Conservation (phyloP, 2,113 vertebrate genomes). For the Archilochus colubris region DNA sequence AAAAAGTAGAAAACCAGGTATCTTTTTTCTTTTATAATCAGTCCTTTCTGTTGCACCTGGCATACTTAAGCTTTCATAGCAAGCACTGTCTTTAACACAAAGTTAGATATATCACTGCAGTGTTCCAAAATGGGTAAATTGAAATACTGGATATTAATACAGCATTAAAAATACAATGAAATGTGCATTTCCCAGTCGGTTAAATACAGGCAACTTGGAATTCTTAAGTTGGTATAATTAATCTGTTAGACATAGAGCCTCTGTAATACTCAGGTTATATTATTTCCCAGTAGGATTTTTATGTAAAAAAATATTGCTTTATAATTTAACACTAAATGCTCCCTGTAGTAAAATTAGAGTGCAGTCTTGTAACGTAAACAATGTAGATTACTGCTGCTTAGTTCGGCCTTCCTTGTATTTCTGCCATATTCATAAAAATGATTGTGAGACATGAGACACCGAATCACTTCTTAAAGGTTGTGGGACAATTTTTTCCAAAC, state of each 20-base stretch:
- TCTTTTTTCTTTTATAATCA: not conserved
- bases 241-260: conserved; percentile 60
- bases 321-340: conserved; percentile 46
- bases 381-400: not conserved
- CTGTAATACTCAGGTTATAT: conserved; percentile 20
- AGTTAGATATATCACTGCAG: conserved; percentile 3
- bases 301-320: conserved; percentile 54
- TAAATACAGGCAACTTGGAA: conserved; percentile 61
- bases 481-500: not conserved
- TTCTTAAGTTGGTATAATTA: conserved; percentile 54
- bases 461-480: not conserved
- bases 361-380: conserved; percentile 26
- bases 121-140: conserved; percentile 35
- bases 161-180: conserved; percentile 64
- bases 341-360: conserved; percentile 58
- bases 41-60: conserved; percentile 1
- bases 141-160: conserved; percentile 50
- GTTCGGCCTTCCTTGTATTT: conserved; percentile 5
- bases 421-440: conserved; percentile 9
- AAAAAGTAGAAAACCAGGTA: not conserved
- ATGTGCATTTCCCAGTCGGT: conserved; percentile 17
- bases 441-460: not conserved
- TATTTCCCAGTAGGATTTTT: conserved; percentile 60
- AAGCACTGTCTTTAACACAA: conserved; percentile 5
- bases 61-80: not conserved